phyloP scores from a whole-genome alignment of 2,888 invertebrate species.

The Chaetoderma sp. region DNA sequence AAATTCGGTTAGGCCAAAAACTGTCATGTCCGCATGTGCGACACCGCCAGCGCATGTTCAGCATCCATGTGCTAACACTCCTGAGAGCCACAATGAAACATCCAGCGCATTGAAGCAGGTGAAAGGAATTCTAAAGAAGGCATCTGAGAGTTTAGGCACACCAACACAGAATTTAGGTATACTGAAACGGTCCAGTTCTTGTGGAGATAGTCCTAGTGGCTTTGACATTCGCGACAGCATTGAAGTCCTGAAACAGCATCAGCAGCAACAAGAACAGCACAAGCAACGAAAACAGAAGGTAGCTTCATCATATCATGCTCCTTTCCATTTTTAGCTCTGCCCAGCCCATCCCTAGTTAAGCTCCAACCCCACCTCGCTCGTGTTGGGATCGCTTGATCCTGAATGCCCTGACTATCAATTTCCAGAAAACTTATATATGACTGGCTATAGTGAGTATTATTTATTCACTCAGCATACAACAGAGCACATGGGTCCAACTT shows the following conservation, averaged over 20 bases:
- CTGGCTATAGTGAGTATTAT: no score
- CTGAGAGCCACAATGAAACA: neutral
- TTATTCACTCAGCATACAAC: no score
- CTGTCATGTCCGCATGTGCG: neutral
- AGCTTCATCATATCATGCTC: no score
- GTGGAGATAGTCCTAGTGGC: conserved; percentile 30
- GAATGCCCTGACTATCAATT: no score
- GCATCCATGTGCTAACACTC: neutral
- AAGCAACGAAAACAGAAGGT: no score
- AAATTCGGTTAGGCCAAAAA: no score
- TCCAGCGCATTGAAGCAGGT: neutral
- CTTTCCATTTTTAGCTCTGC: no score
- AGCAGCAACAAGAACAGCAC: neutral
- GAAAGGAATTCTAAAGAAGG: conserved; percentile 36
- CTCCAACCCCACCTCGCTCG: no score
- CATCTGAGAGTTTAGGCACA: conserved; percentile 34
- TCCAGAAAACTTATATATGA: no score
- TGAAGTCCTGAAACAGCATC: conserved; percentile 27
- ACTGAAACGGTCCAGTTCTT: neutral
- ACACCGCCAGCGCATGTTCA: neutral
- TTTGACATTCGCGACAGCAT: conserved; percentile 50
- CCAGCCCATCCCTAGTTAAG: no score
- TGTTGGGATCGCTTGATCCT: no score
- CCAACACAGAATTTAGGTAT: neutral
- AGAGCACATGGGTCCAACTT: no score